Base-by-base conservation (phyloP, 2,888 invertebrate genomes). In the Apamea epomidion region DNA sequence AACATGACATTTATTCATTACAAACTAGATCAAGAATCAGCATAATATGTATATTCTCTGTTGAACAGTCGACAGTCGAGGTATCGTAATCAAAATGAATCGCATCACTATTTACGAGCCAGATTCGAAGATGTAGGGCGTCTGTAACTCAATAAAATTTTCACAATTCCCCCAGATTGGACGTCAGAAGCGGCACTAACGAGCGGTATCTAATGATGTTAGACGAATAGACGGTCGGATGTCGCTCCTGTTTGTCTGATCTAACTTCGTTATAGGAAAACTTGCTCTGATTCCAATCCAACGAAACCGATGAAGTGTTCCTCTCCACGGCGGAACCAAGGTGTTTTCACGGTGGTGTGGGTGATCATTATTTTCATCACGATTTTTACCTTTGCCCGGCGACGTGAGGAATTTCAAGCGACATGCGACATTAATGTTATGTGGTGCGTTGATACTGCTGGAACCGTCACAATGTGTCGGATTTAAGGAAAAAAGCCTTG, bases 211-310 rank as follows among this genome's bases (percentile, higher is more conserved):
- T 93, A 93, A 94, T 92, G 91, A 91, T 80, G 92, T 94, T 93
- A 93, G 86, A 84, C 89, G 84, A 88, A 84, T 90, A 91, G 92
- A 85, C 90, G 89, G 91, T 86, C 89, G 86, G 86, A 91, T 90
- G 92, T 90, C 91, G 87, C 89, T 84, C 87, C 90, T 92, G 91
- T 93, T 94, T 93, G 93, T 93, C 91, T 92, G 92, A 88, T 90
- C 89, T 91, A 93, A 95, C 93, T 92, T 92, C 89, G 92, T 94
- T 94, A 94, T 90, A 90, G 90, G 90, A 90, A 90, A 92, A 92
- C 92, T 93, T 89, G 89, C 86, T 88, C 87, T 85, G 84, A 87
- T 84, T 87, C 76, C 78, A 86, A 85, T 88, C 83, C 87, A 84
- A 92, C 89, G 86, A 82, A 90, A 84, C 87, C 85, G 81, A 90